These are phyloP conservation scores for Leptopilina myrica DNA, from an alignment of 2,888 invertebrate species.

Conservation along the genomic window DNA sequence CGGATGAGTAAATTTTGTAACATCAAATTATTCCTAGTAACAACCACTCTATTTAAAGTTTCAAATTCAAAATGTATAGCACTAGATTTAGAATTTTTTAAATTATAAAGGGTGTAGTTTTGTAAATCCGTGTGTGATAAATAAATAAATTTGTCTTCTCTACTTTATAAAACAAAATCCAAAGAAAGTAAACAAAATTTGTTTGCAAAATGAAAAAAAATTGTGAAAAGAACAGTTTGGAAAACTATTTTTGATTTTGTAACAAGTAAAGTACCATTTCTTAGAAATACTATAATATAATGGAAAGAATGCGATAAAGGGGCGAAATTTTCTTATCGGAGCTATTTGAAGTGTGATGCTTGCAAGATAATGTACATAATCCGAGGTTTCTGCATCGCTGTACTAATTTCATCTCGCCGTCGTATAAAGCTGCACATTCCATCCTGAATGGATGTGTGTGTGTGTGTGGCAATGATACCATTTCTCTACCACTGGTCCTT, in stretches of 20 bases:
- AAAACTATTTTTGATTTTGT: neutral
- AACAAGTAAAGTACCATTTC: neutral
- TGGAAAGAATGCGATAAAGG: constrained; percentile 12
- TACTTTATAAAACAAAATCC: too few species aligned
- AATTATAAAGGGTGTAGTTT: too few species aligned
- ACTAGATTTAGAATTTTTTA: too few species aligned
- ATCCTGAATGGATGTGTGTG: neutral
- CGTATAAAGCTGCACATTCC: neutral
- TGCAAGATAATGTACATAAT: constrained; percentile 20
- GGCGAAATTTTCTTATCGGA: constrained; percentile 1
- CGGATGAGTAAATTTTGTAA: too few species aligned
- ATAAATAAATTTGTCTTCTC: too few species aligned
- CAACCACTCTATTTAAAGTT: too few species aligned
- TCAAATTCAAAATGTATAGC: too few species aligned
- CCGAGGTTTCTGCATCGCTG: constrained; percentile 30
- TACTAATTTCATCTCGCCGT: constrained; percentile 29
- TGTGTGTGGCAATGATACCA: constrained; percentile 21
- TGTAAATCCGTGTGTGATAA: too few species aligned
- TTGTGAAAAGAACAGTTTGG: neutral
- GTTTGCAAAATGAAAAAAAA: neutral
- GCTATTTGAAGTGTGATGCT: neutral
- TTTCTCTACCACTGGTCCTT: neutral
- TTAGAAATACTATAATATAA: neutral
- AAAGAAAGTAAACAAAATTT: neutral
- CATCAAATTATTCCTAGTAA: too few species aligned